These are phyloP conservation scores for Monopterus albus DNA, from an alignment of 2,113 vertebrate genomes.

Conservation along the genomic window DNA sequence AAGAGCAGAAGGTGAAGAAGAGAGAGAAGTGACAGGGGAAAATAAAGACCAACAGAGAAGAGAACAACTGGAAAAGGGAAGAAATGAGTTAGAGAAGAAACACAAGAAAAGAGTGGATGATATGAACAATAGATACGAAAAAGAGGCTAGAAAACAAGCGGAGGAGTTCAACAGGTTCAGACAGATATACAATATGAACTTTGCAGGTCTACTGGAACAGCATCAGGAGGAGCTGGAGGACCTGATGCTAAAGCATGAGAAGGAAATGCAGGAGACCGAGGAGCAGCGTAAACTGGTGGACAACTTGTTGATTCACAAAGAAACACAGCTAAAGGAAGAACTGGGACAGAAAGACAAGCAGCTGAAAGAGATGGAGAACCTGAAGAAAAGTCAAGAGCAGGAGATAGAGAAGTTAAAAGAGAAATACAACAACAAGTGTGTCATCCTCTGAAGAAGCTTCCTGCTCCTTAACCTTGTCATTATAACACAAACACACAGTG, in stretches of 20 bases:
- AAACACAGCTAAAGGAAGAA: no score
- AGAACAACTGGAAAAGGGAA: background rate
- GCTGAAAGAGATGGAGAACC: background rate
- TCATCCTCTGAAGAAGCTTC: no score
- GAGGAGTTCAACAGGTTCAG: constrained; percentile 19
- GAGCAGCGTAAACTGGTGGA: background rate
- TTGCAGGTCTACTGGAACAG: background rate
- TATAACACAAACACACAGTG: no score
- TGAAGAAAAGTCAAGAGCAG: background rate
- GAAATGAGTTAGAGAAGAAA: background rate
- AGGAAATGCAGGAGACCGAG: background rate
- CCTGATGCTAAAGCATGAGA: background rate
- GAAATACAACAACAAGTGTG: background rate
- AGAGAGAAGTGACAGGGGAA: background rate
- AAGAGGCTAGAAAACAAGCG: constrained; percentile 36
- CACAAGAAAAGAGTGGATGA: background rate
- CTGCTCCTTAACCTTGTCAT: no score
- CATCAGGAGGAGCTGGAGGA: background rate
- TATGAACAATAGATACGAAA: constrained; percentile 6
- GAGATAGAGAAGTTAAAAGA: background rate
- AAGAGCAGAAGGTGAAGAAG: background rate
- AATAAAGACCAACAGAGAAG: background rate
- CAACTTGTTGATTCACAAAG: background rate
- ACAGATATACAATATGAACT: background rate
- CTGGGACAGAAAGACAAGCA: background rate